phyloP scores from a whole-genome alignment of 2,113 vertebrate species.

The Fukomys damarensis region DNA sequence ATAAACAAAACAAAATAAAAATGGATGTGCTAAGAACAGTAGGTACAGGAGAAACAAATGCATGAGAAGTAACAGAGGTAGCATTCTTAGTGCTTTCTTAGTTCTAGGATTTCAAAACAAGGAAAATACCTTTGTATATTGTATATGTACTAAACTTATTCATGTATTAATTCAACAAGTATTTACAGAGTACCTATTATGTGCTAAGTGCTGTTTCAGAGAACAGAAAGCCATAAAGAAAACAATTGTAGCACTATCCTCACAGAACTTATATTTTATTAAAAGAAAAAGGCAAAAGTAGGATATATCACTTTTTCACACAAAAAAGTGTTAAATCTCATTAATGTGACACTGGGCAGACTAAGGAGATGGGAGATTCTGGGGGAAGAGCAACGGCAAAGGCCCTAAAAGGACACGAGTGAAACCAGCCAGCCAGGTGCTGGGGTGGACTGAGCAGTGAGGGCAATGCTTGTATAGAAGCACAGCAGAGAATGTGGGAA shows the following conservation, averaged over 20 bases:
- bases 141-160: background rate
- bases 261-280: background rate
- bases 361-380: background rate
- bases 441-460: background rate
- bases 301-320: background rate
- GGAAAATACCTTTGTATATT: background rate
- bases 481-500: background rate
- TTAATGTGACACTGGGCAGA: background rate
- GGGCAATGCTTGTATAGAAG: no score
- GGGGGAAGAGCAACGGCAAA: background rate
- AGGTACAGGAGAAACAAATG: background rate
- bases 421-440: background rate
- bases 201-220: background rate
- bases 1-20: no score
- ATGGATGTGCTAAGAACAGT: background rate
- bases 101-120: background rate
- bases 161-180: background rate
- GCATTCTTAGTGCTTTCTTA: background rate
- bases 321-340: background rate
- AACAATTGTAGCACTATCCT: background rate
- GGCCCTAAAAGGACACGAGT: background rate
- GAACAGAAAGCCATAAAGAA: background rate
- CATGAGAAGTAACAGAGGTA: background rate
- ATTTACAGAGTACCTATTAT: background rate
- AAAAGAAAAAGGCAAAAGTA: background rate